phyloP scores from a whole-genome alignment of 1,140 invertebrate genomes.

The Lordiphosa stackelbergi region DNA sequence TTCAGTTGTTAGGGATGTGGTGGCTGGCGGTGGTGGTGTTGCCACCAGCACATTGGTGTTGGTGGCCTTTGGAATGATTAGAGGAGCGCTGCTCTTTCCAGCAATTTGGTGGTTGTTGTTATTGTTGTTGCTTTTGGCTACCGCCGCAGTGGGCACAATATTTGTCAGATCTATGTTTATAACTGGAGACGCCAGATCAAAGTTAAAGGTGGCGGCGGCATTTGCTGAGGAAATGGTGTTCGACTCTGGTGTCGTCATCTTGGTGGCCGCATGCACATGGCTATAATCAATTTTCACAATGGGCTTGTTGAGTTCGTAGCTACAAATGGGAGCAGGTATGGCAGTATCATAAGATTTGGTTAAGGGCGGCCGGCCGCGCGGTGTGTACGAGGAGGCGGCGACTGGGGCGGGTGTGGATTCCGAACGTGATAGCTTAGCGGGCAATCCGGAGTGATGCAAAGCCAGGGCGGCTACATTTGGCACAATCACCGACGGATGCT shows the following conservation, averaged over 20 bases:
- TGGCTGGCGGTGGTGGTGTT: constrained; percentile 12
- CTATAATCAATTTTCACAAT: constrained; percentile 76
- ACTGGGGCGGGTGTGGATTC: constrained; percentile 56
- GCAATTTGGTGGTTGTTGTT: constrained; percentile 49
- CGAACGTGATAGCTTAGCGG: constrained; percentile 61
- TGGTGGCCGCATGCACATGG: constrained; percentile 46
- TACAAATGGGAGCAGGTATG: constrained; percentile 73
- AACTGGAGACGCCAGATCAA: constrained; percentile 56
- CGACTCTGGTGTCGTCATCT: constrained; percentile 24
- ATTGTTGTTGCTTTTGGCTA: constrained; percentile 25
- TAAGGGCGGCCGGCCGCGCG: constrained; percentile 45
- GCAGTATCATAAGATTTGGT: constrained; percentile 50
- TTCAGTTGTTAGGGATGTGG: constrained; percentile 48
- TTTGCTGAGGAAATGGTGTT: constrained; percentile 15
- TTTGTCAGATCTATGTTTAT: constrained; percentile 76
- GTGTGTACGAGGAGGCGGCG: constrained; percentile 24
- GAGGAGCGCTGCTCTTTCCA: constrained; percentile 63
- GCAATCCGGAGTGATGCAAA: constrained; percentile 26
- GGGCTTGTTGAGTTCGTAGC: constrained; percentile 68
- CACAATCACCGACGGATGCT: constrained; percentile 45
- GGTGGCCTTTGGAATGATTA: constrained; percentile 58
- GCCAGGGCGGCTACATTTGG: constrained; percentile 23
- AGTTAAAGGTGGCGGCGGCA: constrained; percentile 42
- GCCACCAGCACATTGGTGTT: background rate
- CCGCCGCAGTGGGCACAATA: constrained; percentile 49